Conservation (phyloP, 2,113 vertebrate genomes). For the Micromys minutus region DNA sequence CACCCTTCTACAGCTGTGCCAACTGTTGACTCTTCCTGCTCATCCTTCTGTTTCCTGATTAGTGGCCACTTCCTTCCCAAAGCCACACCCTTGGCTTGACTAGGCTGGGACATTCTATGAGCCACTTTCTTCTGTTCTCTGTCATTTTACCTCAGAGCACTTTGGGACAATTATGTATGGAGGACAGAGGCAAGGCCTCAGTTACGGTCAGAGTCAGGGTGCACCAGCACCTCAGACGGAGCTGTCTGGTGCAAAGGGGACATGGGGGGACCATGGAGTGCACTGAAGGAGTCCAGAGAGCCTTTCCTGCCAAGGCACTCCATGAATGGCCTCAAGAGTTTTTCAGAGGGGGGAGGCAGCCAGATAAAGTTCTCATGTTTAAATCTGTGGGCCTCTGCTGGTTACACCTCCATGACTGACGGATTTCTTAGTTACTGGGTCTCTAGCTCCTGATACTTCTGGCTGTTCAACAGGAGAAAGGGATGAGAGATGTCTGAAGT, state of each 20-base stretch:
- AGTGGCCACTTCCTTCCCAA: no score
- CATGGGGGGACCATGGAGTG: neutral
- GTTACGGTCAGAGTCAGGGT: no score
- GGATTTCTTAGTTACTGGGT: neutral
- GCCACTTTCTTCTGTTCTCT: no score
- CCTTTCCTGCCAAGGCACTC: neutral
- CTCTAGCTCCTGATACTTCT: neutral
- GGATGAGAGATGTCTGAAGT: neutral
- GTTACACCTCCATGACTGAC: neutral
- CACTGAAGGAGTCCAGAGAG: neutral
- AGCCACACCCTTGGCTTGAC: no score
- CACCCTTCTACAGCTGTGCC: no score
- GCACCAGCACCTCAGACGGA: no score
- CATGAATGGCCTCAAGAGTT: neutral
- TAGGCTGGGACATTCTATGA: no score
- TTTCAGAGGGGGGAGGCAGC: neutral
- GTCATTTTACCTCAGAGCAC: no score
- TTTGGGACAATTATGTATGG: no score
- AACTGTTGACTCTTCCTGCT: no score
- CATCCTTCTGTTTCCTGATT: no score
- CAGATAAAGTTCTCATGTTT: neutral
- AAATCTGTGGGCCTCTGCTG: neutral
- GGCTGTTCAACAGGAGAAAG: neutral
- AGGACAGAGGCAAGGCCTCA: no score
- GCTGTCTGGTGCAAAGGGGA: neutral